A percentile compares a stretch with the other conserved stretches of the same genome.
These are phyloP conservation scores for Macquaria ambigua DNA, from an alignment of 2,113 vertebrate genomes.

Conservation along the genomic window DNA sequence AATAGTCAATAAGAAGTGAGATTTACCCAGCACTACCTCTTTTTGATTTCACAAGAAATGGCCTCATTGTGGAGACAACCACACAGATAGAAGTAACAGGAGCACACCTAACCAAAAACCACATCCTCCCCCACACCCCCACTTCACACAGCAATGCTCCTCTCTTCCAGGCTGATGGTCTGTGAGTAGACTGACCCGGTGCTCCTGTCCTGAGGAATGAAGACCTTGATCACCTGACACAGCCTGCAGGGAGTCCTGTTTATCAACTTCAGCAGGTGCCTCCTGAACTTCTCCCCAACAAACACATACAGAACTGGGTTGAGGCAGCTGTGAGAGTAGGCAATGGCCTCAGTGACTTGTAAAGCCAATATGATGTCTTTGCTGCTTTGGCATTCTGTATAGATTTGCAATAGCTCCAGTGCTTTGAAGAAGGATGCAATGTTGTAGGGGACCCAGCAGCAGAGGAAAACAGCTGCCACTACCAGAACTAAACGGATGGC, in stretches of 20 bases:
- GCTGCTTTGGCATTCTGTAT: slow-evolving; percentile 65
- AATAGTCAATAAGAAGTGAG: neutral
- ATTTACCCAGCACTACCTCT: neutral
- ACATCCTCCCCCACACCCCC: neutral
- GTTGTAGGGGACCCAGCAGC: slow-evolving; percentile 85
- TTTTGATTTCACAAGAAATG: neutral
- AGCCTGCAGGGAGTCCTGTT: slow-evolving; percentile 64
- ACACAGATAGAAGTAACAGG: neutral
- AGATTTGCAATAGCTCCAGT: slow-evolving; percentile 11
- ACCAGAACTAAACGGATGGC: slow-evolving; percentile 75
- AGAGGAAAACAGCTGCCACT: slow-evolving; percentile 80
- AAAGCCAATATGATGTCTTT: slow-evolving; percentile 57
- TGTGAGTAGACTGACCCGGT: slow-evolving; percentile 71
- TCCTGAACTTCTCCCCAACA: slow-evolving; percentile 82
- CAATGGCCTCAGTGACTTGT: slow-evolving; percentile 75
- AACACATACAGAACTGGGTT: slow-evolving; percentile 86
- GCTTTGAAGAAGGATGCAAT: slow-evolving; percentile 67
- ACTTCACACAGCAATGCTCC: slow-evolving; percentile 64
- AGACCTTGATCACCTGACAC: slow-evolving; percentile 68
- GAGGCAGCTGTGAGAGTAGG: slow-evolving; percentile 83
- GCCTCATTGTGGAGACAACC: neutral
- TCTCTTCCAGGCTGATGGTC: slow-evolving; percentile 76
- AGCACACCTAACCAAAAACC: neutral
- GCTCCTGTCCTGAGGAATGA: slow-evolving; percentile 63
- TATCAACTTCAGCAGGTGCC: slow-evolving; percentile 73